Evolutionary conservation across 2,113 vertebrate genomes (phyloP).

Genomic region (Psephotus haematonotus): DNA sequence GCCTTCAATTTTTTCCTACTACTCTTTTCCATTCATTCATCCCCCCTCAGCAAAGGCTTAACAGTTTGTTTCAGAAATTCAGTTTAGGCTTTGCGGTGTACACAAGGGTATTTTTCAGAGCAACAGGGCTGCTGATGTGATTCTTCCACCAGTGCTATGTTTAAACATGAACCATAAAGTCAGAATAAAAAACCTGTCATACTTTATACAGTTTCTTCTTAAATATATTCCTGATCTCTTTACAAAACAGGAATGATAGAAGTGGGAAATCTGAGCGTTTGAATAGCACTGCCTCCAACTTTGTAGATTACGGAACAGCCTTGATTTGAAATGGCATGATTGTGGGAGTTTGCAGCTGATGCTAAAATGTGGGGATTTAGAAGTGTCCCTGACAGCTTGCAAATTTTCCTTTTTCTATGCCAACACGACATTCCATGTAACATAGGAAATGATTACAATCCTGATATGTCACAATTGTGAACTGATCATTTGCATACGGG

Average conservation of each 20-base stretch:
- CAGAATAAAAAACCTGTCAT: not conserved
- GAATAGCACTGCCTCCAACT: not conserved
- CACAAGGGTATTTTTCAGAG: not conserved
- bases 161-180: not conserved
- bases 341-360: not conserved
- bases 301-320: not conserved
- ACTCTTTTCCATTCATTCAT: not conserved
- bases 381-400: not conserved
- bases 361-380: not conserved
- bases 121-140: not conserved
- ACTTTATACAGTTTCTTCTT: not conserved
- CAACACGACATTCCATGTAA: not conserved
- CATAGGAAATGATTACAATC: not conserved
- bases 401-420: not conserved
- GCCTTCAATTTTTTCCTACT: not conserved
- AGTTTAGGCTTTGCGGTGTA: not conserved
- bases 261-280: not conserved
- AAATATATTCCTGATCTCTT: not conserved
- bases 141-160: not conserved
- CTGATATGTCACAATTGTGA: not conserved
- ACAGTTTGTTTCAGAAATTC: not conserved
- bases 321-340: not conserved
- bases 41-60: not conserved
- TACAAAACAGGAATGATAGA: not conserved
- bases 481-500: not conserved